phyloP scores from a whole-genome alignment of 2,113 vertebrate species.

The Raja brachyura region DNA sequence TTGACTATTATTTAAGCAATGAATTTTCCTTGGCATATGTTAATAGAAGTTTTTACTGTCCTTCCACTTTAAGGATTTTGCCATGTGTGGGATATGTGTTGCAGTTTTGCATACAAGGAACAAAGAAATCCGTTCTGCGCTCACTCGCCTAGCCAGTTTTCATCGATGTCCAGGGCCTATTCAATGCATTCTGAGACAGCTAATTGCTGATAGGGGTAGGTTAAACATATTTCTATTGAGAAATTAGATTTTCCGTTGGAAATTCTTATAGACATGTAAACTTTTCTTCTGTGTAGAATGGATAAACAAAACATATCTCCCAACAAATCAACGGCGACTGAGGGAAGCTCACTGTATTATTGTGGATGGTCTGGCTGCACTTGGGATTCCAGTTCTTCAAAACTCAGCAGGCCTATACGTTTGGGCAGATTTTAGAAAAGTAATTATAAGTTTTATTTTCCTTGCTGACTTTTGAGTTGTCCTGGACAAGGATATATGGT shows the following conservation, averaged over 20 bases:
- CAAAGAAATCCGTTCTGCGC: slow-evolving; percentile 40
- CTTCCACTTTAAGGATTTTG: slow-evolving; percentile 46
- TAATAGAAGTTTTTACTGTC: background rate
- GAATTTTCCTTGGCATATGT: background rate
- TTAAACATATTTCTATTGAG: background rate
- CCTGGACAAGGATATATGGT: background rate
- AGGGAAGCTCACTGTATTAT: slow-evolving; percentile 43
- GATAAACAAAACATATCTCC: slow-evolving; percentile 47
- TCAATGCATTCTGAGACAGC: slow-evolving; percentile 43
- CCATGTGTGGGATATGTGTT: slow-evolving; percentile 46
- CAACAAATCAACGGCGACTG: slow-evolving; percentile 45
- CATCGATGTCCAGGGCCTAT: slow-evolving; percentile 46
- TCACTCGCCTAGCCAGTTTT: slow-evolving; percentile 45
- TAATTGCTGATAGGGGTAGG: slow-evolving; percentile 50
- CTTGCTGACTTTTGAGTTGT: background rate
- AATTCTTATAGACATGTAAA: background rate
- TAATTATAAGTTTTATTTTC: slow-evolving; percentile 32
- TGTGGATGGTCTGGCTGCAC: slow-evolving; percentile 41
- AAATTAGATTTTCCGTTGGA: background rate
- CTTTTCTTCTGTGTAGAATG: slow-evolving; percentile 42
- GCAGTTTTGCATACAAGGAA: slow-evolving; percentile 46
- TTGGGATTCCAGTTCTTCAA: slow-evolving; percentile 45
- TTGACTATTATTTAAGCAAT: background rate
- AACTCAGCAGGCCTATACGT: slow-evolving; percentile 47
- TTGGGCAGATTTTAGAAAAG: slow-evolving; percentile 51